Evolutionary conservation across 1,140 invertebrate genomes (phyloP), one percentile per base, ranked within the genome.

Genomic region (Phthorimaea operculella): DNA sequence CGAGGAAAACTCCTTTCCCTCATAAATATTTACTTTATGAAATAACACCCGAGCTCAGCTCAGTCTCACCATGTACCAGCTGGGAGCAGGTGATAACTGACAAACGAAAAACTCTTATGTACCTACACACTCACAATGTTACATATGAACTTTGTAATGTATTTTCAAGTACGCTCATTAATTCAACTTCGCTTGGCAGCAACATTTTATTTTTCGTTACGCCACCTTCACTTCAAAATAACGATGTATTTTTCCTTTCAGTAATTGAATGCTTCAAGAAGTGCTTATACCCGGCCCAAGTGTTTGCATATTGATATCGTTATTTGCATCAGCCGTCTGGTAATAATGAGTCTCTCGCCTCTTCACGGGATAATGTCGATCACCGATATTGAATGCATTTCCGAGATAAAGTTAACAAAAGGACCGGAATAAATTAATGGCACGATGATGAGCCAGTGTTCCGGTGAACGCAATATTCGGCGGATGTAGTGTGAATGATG

Each of bases 1-100:
- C 59, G 65, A 67, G 65, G 63, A 68, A 75, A 81, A 75, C 74
- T 76, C 76, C 69, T 79, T 77, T 77, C 70, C 66, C 72, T 84
- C 79, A 84, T 84, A 84, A 84, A 84, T 84, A 84, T 84, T 84
- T 84, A 84, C 81, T 79, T 81, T 81, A 84, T 84, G 78, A 84
- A 82, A 84, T 84, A 84, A 84, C 76, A 65, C 67, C 66, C 57
- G 57, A 68, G 74, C 71, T 73, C 62, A 63, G 70, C 77, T 81
- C 66, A 79, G 71, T 74, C 69, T 72, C 66, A 79, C 74, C 73
- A 7, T 14, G 11, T 72, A 70, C 70, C 64, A 68, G 60, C 72
- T 80, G 76, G 52, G 55, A 60, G 59, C 72, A 77, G 73, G 78
- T 80, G 79, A 81, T 83, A 79, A 79, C 76, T 76, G 72, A 60